Evolutionary conservation across 2,797 vertebrate species (phyloP), one percentile per base, ranked within the genome.

Genomic region (Sebastes elongatus): DNA sequence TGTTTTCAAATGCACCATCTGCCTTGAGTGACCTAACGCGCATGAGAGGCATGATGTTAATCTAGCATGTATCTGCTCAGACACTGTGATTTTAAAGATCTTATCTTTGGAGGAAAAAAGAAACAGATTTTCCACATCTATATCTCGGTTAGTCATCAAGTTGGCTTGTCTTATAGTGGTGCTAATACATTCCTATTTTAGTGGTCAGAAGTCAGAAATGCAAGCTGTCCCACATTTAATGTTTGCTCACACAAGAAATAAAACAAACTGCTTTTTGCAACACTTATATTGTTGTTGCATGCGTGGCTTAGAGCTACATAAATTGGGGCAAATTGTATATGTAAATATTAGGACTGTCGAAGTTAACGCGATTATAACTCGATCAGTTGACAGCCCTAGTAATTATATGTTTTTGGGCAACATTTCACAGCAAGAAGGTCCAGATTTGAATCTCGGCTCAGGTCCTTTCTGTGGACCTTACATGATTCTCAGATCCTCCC

Each of bases 151-250:
- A 49, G 11, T 52, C 27, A 52, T 82, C 66, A 76, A 72, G 28
- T 80, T 83, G 71, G 81, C 61, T 61, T 57, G 38, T 77, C 59
- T 74, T 73, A 68, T 32, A 74, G 68, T 61, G 10, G 52, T 30
- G 79, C 68, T 60, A 60, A 71, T 78, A 78, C 78, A 84, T n/a
- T 80, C 53, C 42, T 28, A 79, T 46, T 69, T 38, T 10, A 53
- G 18, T 49, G 23, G 28, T 62, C 74, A 74, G 23, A 82, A 59
- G 72, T 84, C 63, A 74, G 59, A 73, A 77, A 76, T 64, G 11
- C 77, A 90, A 80, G 77, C 81, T 88, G 84, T 83, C 56, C 68
- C 28, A 83, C 52, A 73, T 85, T 77, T 46, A 65, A 77, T 71
- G 70, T 80, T 83, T 78, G 33, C 49, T 80, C 30, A 53, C 18